These are phyloP conservation scores for Athene noctua DNA, from an alignment of 2,113 vertebrate species.

Conservation along the genomic window DNA sequence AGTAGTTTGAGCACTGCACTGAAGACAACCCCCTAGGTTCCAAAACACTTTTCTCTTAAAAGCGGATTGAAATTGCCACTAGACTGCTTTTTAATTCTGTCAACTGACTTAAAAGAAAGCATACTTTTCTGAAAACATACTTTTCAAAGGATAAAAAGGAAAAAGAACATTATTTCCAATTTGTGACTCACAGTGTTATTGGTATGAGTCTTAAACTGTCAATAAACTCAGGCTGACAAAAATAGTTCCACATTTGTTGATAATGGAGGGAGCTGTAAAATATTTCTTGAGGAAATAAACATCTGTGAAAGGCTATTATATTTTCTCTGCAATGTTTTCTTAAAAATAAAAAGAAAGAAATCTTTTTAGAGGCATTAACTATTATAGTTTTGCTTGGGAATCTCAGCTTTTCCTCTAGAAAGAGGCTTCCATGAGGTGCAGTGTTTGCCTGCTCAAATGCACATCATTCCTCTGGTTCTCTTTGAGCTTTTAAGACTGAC, in stretches of 20 bases:
- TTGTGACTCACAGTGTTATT: not conserved
- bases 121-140: not conserved
- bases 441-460: not conserved
- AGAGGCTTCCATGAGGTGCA: not conserved
- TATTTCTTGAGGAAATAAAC: not conserved
- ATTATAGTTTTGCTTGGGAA: not conserved
- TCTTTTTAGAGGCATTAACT: not conserved
- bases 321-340: not conserved
- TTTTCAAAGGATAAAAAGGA: not conserved
- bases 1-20: not conserved
- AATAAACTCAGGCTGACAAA: not conserved
- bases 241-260: not conserved
- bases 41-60: not conserved
- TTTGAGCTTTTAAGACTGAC: not conserved
- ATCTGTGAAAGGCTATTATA: not conserved
- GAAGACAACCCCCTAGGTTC: not conserved
- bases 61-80: not conserved
- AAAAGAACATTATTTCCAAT: not conserved
- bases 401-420: not conserved
- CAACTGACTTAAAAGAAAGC: not conserved
- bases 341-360: not conserved
- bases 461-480: not conserved
- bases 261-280: not conserved
- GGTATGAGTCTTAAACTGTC: not conserved
- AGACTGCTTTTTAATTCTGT: not conserved